Evolutionary conservation across 2,797 vertebrate species (phyloP).

Genomic region (Mormyrops boulengeri): DNA sequence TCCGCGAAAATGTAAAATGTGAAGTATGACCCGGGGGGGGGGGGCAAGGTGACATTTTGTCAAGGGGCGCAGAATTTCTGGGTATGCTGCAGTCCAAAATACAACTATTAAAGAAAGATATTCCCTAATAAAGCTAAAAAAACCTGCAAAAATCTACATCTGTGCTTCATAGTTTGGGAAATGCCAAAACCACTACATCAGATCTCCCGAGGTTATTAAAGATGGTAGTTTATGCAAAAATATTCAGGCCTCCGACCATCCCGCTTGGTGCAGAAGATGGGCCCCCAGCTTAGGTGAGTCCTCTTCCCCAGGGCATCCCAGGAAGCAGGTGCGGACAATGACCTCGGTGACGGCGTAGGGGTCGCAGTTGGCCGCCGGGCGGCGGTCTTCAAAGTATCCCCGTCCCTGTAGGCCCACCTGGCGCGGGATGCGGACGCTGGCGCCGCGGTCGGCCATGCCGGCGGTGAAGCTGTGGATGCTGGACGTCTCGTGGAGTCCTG

Average conservation of each 20-base stretch:
- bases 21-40: not conserved
- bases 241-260: not conserved
- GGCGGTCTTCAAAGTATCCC: conserved; percentile 81
- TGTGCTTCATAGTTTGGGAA: not conserved
- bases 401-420: conserved; percentile 62
- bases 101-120: not conserved
- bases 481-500: conserved; percentile 69
- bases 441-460: conserved; percentile 66
- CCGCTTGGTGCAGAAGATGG: not conserved
- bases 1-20: not conserved
- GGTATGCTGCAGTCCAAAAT: not conserved
- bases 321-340: conserved; percentile 65
- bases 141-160: not conserved
- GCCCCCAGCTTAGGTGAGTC: conserved; percentile 15
- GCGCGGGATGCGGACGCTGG: conserved; percentile 79
- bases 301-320: conserved; percentile 47
- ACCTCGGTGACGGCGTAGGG: conserved; percentile 68
- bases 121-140: not conserved
- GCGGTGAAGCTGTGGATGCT: conserved; percentile 68
- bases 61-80: not conserved
- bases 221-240: not conserved
- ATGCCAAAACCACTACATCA: not conserved
- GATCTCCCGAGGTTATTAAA: not conserved
- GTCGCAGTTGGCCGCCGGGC: conserved; percentile 80
- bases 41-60: not conserved